Evolutionary conservation across 92 coral and sea anemone species (phyloP).

Genomic region (Epizoanthus rinbou): DNA sequence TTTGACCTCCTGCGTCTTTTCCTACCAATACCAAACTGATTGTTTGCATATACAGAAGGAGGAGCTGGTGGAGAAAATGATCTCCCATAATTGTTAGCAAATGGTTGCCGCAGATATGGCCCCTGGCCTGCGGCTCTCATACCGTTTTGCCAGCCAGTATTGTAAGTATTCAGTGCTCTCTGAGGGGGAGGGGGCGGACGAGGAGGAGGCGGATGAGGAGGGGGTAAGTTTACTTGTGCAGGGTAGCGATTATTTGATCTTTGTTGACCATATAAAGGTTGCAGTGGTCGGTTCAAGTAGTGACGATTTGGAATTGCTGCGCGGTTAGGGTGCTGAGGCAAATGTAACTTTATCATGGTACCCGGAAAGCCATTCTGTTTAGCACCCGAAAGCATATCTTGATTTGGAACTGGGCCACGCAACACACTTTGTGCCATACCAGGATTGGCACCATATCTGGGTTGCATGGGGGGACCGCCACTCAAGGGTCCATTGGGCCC

Average conservation of each 20-base stretch:
- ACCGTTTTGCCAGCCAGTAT: slow-evolving; percentile 23
- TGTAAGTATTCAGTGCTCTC: background rate
- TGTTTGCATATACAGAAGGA: slow-evolving; percentile 16
- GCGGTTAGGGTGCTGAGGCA: background rate
- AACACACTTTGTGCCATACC: background rate
- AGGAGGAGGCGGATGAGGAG: background rate
- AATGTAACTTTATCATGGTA: slow-evolving; percentile 32
- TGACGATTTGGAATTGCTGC: slow-evolving; percentile 18
- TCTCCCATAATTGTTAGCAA: slow-evolving; percentile 11
- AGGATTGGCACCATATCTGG: background rate
- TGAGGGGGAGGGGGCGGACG: slow-evolving; percentile 8
- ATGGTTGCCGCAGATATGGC: background rate
- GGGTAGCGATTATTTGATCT: slow-evolving; percentile 29
- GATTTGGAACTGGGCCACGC: slow-evolving; percentile 1
- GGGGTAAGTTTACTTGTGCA: slow-evolving; percentile 18
- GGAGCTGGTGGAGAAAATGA: slow-evolving; percentile 10
- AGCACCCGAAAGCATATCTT: too few species aligned
- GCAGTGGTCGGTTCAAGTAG: background rate
- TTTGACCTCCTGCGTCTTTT: slow-evolving; percentile 16
- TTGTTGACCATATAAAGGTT: background rate
- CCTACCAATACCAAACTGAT: slow-evolving; percentile 18
- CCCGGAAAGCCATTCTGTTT: slow-evolving; percentile 33
- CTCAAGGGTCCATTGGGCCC: slow-evolving; percentile 5
- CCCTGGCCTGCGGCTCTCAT: background rate
- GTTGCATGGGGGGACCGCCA: background rate